phyloP scores from a whole-genome alignment of 2,797 vertebrate species.

The Chrosomus eos region DNA sequence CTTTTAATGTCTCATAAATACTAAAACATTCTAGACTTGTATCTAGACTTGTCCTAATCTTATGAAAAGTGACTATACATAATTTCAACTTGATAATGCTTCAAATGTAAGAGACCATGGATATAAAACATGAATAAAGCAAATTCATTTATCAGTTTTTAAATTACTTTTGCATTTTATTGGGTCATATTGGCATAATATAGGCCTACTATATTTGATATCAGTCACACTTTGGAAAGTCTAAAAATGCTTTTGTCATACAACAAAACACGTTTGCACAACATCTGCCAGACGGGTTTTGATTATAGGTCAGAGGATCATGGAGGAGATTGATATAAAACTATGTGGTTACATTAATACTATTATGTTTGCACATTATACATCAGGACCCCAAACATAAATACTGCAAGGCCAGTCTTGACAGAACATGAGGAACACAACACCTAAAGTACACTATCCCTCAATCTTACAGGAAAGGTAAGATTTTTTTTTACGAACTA shows the following conservation, averaged over 20 bases:
- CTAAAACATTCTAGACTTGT: too few species aligned
- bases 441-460: neutral
- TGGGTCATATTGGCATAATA: neutral
- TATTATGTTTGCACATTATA: neutral
- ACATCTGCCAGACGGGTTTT: neutral
- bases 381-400: neutral
- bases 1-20: constrained; percentile 9
- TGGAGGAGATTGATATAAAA: neutral
- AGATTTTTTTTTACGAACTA: neutral
- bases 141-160: neutral
- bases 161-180: neutral
- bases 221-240: neutral
- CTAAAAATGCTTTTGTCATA: neutral
- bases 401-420: neutral
- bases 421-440: neutral
- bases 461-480: neutral
- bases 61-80: neutral
- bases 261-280: neutral
- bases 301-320: neutral
- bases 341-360: neutral
- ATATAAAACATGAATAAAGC: constrained; percentile 3
- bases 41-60: neutral
- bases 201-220: constrained; percentile 1
- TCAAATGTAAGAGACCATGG: neutral
- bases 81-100: neutral